Evolutionary conservation across 2,797 vertebrate species (phyloP).

Genomic region (Lacerta agilis): DNA sequence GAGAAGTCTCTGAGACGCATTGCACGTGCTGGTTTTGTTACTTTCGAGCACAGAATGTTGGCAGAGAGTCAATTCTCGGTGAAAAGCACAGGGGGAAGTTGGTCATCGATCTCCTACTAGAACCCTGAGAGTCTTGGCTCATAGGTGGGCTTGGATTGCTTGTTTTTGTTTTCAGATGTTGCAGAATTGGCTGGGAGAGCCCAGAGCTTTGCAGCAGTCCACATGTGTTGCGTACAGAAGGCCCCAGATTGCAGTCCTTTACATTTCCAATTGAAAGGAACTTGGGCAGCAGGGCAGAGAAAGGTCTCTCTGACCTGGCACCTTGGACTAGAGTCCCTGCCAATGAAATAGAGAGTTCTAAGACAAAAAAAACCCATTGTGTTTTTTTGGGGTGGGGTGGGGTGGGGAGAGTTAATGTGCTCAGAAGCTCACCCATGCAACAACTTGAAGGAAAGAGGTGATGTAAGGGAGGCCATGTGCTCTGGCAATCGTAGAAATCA

Average conservation of each 20-base stretch:
- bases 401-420: too few species aligned
- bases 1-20: slow-evolving; percentile 2
- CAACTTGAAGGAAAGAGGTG: too few species aligned
- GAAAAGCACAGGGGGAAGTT: slow-evolving; percentile 4
- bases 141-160: background rate
- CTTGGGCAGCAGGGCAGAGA: background rate
- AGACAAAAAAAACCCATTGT: background rate
- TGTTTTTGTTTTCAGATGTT: background rate
- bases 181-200: background rate
- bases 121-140: background rate
- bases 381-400: rapidly evolving
- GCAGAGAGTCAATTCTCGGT: background rate
- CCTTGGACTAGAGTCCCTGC: background rate
- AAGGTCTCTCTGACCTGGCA: background rate
- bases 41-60: slow-evolving; percentile 28
- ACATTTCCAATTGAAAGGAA: background rate
- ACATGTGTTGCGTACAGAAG: background rate
- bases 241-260: background rate
- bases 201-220: background rate
- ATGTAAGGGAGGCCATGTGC: too few species aligned
- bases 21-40: slow-evolving; percentile 22
- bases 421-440: too few species aligned
- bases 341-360: background rate
- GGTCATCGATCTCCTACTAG: background rate
- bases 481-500: too few species aligned